phyloP scores from a whole-genome alignment of 1,140 invertebrate species.

The Camponotus vicinus region DNA sequence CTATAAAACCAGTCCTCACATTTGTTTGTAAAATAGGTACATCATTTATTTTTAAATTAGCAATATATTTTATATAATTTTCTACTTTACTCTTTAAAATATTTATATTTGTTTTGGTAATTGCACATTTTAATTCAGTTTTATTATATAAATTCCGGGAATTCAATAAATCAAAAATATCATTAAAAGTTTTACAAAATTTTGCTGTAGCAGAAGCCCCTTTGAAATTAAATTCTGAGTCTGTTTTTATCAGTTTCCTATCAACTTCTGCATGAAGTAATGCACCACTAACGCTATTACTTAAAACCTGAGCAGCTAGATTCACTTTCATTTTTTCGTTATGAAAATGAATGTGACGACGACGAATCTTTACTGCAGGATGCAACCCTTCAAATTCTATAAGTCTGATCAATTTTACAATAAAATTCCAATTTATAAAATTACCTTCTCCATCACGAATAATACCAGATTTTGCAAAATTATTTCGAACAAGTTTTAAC shows the following conservation, averaged over 20 bases:
- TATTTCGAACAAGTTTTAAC: slow-evolving; percentile 1
- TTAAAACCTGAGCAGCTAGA: not conserved
- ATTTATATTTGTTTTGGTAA: not conserved
- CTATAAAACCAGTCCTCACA: not conserved
- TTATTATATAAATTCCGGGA: not conserved
- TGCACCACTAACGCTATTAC: not conserved
- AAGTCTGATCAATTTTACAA: not conserved
- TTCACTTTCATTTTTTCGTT: too few species aligned
- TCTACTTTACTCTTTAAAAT: not conserved
- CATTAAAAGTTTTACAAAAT: not conserved
- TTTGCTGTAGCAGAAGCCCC: not conserved
- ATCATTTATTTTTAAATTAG: not conserved
- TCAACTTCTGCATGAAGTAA: not conserved
- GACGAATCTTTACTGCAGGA: not conserved
- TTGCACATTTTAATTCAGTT: not conserved
- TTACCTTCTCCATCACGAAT: not conserved
- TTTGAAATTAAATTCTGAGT: slow-evolving; percentile 1
- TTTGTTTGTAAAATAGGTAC: not conserved
- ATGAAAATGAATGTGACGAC: not conserved
- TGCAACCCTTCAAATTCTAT: slow-evolving; percentile 2
- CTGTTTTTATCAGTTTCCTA: not conserved
- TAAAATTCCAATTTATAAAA: not conserved
- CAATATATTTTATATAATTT: not conserved
- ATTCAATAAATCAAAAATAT: not conserved
- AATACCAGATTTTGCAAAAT: slow-evolving; percentile 3